phyloP scores from a whole-genome alignment of 2,888 invertebrate species.

The Ctena decussata region DNA sequence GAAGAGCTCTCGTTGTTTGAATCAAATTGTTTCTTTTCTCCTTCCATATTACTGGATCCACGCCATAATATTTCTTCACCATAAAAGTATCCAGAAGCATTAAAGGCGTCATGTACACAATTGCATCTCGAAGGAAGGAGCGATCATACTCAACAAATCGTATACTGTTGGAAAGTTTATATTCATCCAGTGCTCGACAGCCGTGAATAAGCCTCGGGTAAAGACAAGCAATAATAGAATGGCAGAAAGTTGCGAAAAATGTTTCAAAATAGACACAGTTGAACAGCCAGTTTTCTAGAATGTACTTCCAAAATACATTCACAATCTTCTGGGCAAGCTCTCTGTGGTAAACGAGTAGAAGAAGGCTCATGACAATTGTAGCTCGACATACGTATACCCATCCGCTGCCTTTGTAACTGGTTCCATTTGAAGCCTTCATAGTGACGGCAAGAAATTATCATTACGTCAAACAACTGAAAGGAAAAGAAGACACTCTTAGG shows the following conservation, averaged over 20 bases:
- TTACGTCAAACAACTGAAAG: no score
- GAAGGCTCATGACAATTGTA: no score
- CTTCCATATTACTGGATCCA: constrained; percentile 70
- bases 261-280: constrained; percentile 83
- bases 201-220: no score
- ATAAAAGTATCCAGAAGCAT: constrained; percentile 78
- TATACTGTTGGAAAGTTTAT: no score
- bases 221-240: constrained; percentile 64
- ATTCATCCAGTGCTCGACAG: no score
- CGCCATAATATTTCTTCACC: constrained; percentile 79
- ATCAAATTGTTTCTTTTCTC: constrained; percentile 67
- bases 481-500: no score
- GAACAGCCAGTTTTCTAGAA: constrained; percentile 67
- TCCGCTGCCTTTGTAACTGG: no score
- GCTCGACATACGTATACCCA: no score
- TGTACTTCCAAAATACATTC: neutral
- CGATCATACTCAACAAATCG: neutral
- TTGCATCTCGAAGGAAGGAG: constrained; percentile 61
- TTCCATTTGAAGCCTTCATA: no score
- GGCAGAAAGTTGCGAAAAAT: constrained; percentile 74
- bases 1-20: constrained; percentile 78
- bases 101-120: constrained; percentile 77
- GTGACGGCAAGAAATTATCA: no score
- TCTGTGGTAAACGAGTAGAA: no score
- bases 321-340: no score